Base-by-base conservation (phyloP, 2,113 vertebrate genomes). In the Mola mola region DNA sequence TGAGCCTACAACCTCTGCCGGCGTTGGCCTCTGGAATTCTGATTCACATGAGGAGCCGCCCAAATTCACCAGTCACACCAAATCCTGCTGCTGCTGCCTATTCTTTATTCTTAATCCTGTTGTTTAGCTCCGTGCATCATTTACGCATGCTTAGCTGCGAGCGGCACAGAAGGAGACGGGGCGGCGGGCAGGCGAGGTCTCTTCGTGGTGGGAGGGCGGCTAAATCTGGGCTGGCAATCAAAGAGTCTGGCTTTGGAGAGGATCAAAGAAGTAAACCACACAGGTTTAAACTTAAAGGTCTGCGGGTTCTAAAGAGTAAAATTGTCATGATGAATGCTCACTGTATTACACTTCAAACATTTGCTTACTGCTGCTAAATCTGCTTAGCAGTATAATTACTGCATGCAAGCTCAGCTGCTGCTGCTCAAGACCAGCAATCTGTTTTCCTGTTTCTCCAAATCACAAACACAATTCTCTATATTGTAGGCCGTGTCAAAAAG, bases 11-110 rank as follows among this genome's bases (percentile, higher is more conserved):
- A 72, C 78, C 86, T 86, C 71, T 41, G 50, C 75, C 49, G 56
- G 44, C 58, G 56, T 64, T 74, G 73, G 87, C 75, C 81, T 87
- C 85, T 87, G 87, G 83, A 90, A 91, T 91, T 87, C 82, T 65
- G 81, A 84, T 87, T 86, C 76, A 82, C 55, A 67, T 5, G 63
- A 86, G 84, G 61, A 89, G 87, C n/a, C 90, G 75, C 89, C 85
- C 85, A 81, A 67, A 49, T 75, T 69, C 62, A 69, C 78, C 76
- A 69, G 72, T 85, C 79, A 68, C 81, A 82, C 65, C 74, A 73
- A 85, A 86, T 79, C 78, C 79, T 38, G 41, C 63, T 47, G 56
- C 75, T 57, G 55, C n/a, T 37, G 59, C 64, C 72, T 49, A 75
- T 82, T 81, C 86, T 85, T 66, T 66, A 22, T 37, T 56, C 79